Evolutionary conservation across 2,888 invertebrate genomes (phyloP), one percentile per base, ranked within the genome.

Genomic region (Drosophila monieri): DNA sequence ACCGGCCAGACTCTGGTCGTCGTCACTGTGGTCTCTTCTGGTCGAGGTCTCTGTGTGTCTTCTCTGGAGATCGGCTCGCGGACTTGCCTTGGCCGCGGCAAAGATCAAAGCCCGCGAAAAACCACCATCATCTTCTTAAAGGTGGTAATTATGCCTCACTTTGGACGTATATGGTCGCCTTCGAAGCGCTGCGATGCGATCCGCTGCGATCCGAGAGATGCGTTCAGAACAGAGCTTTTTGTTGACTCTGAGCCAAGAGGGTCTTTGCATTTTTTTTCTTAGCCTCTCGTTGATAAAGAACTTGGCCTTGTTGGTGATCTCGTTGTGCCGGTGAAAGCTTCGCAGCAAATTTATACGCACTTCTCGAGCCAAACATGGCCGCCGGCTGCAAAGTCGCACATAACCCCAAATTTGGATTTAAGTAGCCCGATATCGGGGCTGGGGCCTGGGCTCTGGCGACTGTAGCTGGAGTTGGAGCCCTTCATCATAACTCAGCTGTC

Each of bases 41-140:
- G 30, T n/a, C 18, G 32, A 21, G 30, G 44, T 35, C 47, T 37
- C 23, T 39, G 21, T 18, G 49, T 25, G 41, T 37, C 41, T 58
- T 32, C 56, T 15, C 35, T 53, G 53, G 52, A 41, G 60, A 54
- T 48, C 70, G 51, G 51, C 51, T 35, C 51, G 51, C 44, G 47
- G 48, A 53, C 59, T 49, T 67, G 77, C 61, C 49, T 56, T 61
- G 60, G 77, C 71, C 78, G 74, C 91, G 90, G 91, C 77, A 49
- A 75, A 89, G 83, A 88, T 90, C 88, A 90, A 91, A 90, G 79
- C 60, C 53, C 88, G 85, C 89, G 88, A 85, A 89, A 90, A 90
- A 80, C 89, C 88, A 90, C 90, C 89, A 90, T 89, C 90, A 89
- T 90, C 87, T 85, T 88, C 88, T 84, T 87, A 87, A 88, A 89